Evolutionary conservation across 2,113 vertebrate genomes (phyloP).

Genomic region (Cisticola juncidis): DNA sequence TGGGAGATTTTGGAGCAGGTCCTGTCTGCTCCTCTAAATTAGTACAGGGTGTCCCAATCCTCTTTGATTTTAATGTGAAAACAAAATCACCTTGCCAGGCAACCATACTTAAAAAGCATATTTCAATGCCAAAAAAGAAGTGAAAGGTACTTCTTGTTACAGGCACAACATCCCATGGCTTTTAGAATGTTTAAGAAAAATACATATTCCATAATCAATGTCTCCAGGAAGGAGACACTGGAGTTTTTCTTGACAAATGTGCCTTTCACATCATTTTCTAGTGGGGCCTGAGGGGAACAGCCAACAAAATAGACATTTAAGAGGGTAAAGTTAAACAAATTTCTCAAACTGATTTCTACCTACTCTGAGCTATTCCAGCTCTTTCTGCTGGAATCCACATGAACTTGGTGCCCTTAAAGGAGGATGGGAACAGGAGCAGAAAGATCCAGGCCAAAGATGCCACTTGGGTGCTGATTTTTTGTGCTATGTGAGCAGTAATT

Average conservation of each 20-base stretch:
- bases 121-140: conserved; percentile 34
- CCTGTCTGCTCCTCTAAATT: not conserved
- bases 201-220: not conserved
- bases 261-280: not conserved
- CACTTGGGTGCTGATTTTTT: not conserved
- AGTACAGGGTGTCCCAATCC: conserved; percentile 7
- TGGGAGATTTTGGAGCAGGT: conserved; percentile 12
- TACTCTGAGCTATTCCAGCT: not conserved
- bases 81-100: conserved; percentile 22
- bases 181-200: not conserved
- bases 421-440: not conserved
- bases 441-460: not conserved
- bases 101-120: conserved; percentile 48
- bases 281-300: not conserved
- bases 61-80: conserved; percentile 14
- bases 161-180: conserved; percentile 26
- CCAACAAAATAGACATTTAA: not conserved
- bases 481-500: not conserved
- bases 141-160: not conserved
- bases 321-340: not conserved
- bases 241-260: not conserved
- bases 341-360: not conserved
- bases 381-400: not conserved
- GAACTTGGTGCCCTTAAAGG: not conserved
- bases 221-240: not conserved